Base-by-base conservation (phyloP, 2,888 invertebrate genomes). In the Melipona beecheii region DNA sequence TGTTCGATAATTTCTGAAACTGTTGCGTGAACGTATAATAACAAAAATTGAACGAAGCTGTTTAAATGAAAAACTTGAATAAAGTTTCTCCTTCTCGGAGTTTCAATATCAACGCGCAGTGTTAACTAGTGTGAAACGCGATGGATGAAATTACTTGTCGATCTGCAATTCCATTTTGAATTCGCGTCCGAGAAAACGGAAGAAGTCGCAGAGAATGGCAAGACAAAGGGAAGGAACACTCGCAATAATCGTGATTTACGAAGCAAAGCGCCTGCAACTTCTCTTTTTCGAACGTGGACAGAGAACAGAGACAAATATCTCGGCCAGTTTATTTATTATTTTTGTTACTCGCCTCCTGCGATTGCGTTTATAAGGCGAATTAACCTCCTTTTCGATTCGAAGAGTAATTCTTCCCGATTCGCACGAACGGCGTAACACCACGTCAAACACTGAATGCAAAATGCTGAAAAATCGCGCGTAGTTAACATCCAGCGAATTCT, bases 181-280 rank as follows among this genome's bases (percentile, higher is more conserved):
- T 76, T 76, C 64, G 89, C 79, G 89, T 84, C 78, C 72, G 70
- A 88, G 85, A 85, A 86, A 90, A 85, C 74, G 66, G 66, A 82
- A 80, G 78, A 27, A 75, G 31, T 13, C 36, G 15, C 15, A n/a
- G 66, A 65, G 68, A 24, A 27, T 49, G 58, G 62, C 15, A 58
- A 64, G 66, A 72, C 54, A 66, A 27, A 27, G 27, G 27, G 27
- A 83, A 78, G 62, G 81, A 89, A 85, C 85, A 83, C 85, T 92
- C 77, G 91, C 92, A 93, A 92, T 93, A 92, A 93, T 92, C 92
- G 91, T 93, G 92, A 93, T 93, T 93, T 93, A 93, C 91, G 86
- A 87, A 90, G 89, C 84, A 90, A 90, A 91, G 87, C 89, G 87
- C 87, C 27, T 27, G 27, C 27, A 27, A 27, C 76, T 2, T 54